Percentiles rank a stretch among this genome's conserved stretches.
These are phyloP conservation scores for Lethocerus indicus DNA, from an alignment of 1,140 invertebrate species.

Conservation along the genomic window DNA sequence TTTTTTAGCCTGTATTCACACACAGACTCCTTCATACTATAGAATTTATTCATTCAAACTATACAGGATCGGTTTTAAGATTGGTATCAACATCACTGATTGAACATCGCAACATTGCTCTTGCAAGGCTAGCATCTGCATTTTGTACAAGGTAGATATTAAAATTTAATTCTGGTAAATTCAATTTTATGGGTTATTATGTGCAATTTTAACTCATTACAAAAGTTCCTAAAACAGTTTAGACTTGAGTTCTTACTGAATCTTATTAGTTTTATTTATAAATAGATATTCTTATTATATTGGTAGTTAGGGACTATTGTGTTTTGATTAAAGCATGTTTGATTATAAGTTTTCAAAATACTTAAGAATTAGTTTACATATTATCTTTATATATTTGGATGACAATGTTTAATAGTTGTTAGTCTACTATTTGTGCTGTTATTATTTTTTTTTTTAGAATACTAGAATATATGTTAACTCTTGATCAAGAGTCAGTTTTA, in stretches of 20 bases:
- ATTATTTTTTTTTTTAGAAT: slow-evolving; percentile 15
- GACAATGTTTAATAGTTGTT: background rate
- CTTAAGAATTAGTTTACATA: background rate
- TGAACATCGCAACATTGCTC: slow-evolving; percentile 34
- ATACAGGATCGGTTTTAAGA: slow-evolving; percentile 42
- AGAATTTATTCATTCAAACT: slow-evolving; percentile 44
- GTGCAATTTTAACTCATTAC: no score
- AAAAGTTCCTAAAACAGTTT: no score
- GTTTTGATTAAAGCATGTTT: no score
- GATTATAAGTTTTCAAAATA: slow-evolving; percentile 1
- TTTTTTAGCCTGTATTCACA: slow-evolving; percentile 30
- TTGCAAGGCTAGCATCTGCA: slow-evolving; percentile 37
- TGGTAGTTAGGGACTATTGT: no score
- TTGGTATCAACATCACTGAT: slow-evolving; percentile 41
- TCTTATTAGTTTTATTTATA: no score
- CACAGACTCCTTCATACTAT: slow-evolving; percentile 38
- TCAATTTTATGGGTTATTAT: background rate
- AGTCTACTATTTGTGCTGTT: background rate
- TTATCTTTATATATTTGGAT: background rate
- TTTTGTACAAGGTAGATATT: slow-evolving; percentile 26
- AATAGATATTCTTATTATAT: no score
- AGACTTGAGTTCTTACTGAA: no score
- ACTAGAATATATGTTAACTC: slow-evolving; percentile 41
- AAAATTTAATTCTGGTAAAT: background rate
- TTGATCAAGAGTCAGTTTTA: slow-evolving; percentile 28